Evolutionary conservation across 1,140 invertebrate species (phyloP), one percentile per base, ranked within the genome.

Genomic region (Hestina assimilis): DNA sequence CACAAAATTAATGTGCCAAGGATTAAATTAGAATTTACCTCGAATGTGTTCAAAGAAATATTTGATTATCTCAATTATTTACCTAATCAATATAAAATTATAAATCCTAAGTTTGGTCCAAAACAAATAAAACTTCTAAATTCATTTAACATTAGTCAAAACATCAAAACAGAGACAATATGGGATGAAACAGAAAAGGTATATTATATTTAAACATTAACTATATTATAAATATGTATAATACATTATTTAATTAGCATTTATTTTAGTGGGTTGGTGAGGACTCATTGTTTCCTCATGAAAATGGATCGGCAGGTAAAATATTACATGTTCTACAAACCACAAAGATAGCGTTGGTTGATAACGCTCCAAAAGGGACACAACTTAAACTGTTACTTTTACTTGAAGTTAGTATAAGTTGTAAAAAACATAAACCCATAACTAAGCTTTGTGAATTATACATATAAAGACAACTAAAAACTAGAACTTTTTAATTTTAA

Each of bases 321-420:
- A 89, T 97, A 50, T 76, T 97, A 12, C 82, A 92, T 31, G 92
- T 92, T 8, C 86, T 98, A 63, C 90, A 92, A 28, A 91, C 89
- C 42, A 89, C 92, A 20, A 92, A 91, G 73, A 95, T 98, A 64
- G 87, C 91, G 1, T 84, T 91, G 47, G 95, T 94, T 8, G 94
- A 95, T 79, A 93, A 95, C 84, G 93, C 92, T 78, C 91, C 78
- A 41, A 91, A 93, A 78, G 97, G 97, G 42, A 98, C 97, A 24
- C 97, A 99, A 86, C 89, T 99, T 15, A 99, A 99, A 86, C 79
- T 98, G 9, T 86, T 95, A 63, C 73, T 98, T 11, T 91, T 92
- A 11, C 87, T 98, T 33, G 90, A 95, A 76, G 91, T 91, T 82
- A 69, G 41, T 64, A 15, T 0, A 31, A 2, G 1, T n/a, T n/a